These are phyloP conservation scores for Saccopteryx bilineata DNA, from an alignment of 2,113 vertebrate species.

Conservation along the genomic window DNA sequence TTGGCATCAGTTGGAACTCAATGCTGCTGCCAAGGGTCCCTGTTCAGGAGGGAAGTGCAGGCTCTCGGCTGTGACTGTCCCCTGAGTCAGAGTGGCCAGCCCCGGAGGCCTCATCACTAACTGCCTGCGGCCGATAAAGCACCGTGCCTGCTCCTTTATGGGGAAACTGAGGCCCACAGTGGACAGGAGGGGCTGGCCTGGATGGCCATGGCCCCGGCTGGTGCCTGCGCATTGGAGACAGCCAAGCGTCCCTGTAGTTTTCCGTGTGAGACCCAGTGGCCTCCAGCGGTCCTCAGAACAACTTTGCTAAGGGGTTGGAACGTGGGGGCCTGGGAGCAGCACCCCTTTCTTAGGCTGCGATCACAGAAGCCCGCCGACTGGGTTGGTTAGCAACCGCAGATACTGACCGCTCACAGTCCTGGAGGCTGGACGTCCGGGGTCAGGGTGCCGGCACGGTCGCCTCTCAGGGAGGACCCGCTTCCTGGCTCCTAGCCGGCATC, in stretches of 20 bases:
- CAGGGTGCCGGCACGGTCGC: rapidly evolving
- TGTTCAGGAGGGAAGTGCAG: background rate
- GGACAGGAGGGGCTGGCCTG: background rate
- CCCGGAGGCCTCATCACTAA: rapidly evolving
- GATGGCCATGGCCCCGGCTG: background rate
- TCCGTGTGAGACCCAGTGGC: background rate
- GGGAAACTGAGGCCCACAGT: background rate
- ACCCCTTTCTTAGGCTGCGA: background rate
- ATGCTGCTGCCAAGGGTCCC: background rate
- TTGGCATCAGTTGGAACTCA: background rate
- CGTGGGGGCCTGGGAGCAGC: rapidly evolving
- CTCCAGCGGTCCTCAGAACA: background rate
- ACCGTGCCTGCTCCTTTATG: background rate
- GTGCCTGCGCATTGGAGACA: rapidly evolving
- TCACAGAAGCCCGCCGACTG: background rate
- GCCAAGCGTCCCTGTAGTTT: background rate
- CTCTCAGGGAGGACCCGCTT: rapidly evolving
- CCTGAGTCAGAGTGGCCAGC: background rate
- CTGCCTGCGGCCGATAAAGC: background rate
- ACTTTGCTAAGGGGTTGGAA: background rate
- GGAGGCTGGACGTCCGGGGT: too few species aligned
- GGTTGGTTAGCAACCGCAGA: too few species aligned
- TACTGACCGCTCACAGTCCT: background rate
- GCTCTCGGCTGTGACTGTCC: background rate
- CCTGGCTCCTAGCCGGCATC: rapidly evolving